A percentile compares a stretch with the other conserved stretches of the same genome.
Evolutionary conservation across 1,140 invertebrate genomes (phyloP).

Genomic region (Colletes latitarsis): DNA sequence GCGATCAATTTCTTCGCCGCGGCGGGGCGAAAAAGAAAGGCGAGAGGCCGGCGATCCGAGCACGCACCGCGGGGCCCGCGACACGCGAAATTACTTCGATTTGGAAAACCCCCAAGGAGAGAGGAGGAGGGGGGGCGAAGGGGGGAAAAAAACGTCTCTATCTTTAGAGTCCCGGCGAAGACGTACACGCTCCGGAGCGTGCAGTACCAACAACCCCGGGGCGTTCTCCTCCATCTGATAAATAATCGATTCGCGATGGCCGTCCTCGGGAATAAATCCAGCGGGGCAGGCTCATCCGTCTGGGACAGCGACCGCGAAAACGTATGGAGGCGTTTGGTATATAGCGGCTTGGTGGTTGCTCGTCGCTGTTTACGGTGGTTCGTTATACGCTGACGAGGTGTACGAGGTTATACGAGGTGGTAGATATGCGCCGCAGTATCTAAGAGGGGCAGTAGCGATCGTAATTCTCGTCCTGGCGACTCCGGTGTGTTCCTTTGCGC

Average conservation of each 20-base stretch:
- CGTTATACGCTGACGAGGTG: slow-evolving; percentile 69
- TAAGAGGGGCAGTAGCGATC: slow-evolving; percentile 76
- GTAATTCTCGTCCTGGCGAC: slow-evolving; percentile 68
- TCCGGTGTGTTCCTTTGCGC: slow-evolving; percentile 58
- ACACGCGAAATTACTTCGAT: slow-evolving; percentile 19
- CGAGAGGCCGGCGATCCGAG: no score
- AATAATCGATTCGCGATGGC: slow-evolving; percentile 73
- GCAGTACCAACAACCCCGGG: slow-evolving; percentile 52
- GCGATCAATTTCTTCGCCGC: slow-evolving; percentile 18
- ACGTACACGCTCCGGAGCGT: background rate
- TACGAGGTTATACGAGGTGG: slow-evolving; percentile 69
- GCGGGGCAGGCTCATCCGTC: slow-evolving; percentile 70
- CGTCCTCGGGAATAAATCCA: slow-evolving; percentile 72
- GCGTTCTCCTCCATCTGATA: slow-evolving; percentile 58
- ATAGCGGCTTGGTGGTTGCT: slow-evolving; percentile 61
- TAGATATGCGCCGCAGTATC: slow-evolving; percentile 68
- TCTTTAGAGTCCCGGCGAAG: slow-evolving; percentile 15
- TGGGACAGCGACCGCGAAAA: slow-evolving; percentile 66
- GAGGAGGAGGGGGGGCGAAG: no score
- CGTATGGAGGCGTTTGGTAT: slow-evolving; percentile 65
- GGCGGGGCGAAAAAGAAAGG: background rate
- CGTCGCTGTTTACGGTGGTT: slow-evolving; percentile 68
- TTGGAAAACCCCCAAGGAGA: background rate
- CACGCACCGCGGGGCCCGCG: background rate
- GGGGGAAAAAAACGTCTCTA: slow-evolving; percentile 1